Base-by-base conservation (phyloP, 2,888 invertebrate species). In the Hemicrepidius hirtus region DNA sequence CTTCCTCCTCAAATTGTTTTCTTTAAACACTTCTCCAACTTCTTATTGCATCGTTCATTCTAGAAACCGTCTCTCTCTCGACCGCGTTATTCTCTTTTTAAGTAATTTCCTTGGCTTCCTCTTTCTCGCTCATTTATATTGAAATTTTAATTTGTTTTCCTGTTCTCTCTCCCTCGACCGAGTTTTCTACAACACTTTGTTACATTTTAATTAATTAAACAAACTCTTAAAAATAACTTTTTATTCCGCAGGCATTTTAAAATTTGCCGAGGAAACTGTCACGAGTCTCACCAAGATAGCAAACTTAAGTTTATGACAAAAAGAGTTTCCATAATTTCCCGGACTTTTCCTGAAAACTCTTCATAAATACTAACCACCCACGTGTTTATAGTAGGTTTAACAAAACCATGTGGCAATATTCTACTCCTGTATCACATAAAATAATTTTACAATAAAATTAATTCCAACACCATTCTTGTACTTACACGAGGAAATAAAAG, bases 161-260 rank as follows among this genome's bases (percentile, higher is more conserved):
- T 72, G 71, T 76, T 80, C 78, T 78, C 71, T 76, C 75, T 69
- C 75, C 73, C 76, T 70, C 65, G 50, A 75, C 71, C 74, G 75
- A 74, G 72, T 75, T 76, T 75, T 78, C 77, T 73, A 78, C 73
- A 78, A 78, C 79, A 81, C 79, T 81, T 80, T 80, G 80, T 81
- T 80, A 80, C 81, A 80, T 81, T 82, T 82, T 82, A 82, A 82
- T 82, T 82, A 82, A 82, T 82, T 82, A 81, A 80, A 79, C 80
- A 76, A 80, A 79, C 78, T 77, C 75, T 78, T 78, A 77, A 79
- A 78, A 78, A 79, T 77, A 78, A 79, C 65, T 78, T 79, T 78
- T 78, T 77, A 74, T 76, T 78, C 73, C 71, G 60, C 75, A 67
- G 65, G 65, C 70, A 69, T 68, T 62, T 73, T 73, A 74, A 68